phyloP scores from a whole-genome alignment of 2,888 invertebrate species.

The Eupithecia centaureata region DNA sequence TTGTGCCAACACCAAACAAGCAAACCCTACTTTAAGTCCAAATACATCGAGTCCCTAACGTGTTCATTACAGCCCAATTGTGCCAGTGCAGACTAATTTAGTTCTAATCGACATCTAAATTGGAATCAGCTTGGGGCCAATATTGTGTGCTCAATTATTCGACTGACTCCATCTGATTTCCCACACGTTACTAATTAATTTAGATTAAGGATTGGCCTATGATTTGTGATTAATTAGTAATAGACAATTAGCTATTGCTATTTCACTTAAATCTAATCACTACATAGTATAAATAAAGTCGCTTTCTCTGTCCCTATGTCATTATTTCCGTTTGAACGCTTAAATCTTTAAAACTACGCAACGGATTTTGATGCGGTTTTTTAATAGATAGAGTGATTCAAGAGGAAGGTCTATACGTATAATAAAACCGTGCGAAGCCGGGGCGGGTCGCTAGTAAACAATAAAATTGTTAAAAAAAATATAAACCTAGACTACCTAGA shows the following conservation, averaged over 20 bases:
- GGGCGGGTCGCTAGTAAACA: no score
- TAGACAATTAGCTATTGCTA: background rate
- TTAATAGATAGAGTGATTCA: no score
- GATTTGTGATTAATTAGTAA: background rate
- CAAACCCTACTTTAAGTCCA: background rate
- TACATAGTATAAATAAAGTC: no score
- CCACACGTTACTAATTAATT: slow-evolving; percentile 1
- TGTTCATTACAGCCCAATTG: slow-evolving; percentile 6
- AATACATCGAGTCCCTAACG: background rate
- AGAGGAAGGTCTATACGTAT: no score
- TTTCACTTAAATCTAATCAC: background rate
- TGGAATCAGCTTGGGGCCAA: slow-evolving; percentile 2
- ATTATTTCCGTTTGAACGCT: no score
- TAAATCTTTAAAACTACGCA: no score
- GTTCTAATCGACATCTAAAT: slow-evolving; percentile 8
- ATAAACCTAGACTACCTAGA: no score
- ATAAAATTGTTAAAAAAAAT: no score
- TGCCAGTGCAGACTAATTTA: slow-evolving; percentile 5
- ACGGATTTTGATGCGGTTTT: no score
- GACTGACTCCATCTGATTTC: background rate
- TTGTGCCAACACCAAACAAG: background rate
- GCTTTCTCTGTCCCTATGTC: no score
- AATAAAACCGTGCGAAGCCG: no score
- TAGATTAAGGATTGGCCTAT: background rate
- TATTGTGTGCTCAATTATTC: slow-evolving; percentile 1